Percentiles rank a stretch among this genome's conserved stretches.
phyloP scores from a whole-genome alignment of 2,113 vertebrate species.

The Myocastor coypus region DNA sequence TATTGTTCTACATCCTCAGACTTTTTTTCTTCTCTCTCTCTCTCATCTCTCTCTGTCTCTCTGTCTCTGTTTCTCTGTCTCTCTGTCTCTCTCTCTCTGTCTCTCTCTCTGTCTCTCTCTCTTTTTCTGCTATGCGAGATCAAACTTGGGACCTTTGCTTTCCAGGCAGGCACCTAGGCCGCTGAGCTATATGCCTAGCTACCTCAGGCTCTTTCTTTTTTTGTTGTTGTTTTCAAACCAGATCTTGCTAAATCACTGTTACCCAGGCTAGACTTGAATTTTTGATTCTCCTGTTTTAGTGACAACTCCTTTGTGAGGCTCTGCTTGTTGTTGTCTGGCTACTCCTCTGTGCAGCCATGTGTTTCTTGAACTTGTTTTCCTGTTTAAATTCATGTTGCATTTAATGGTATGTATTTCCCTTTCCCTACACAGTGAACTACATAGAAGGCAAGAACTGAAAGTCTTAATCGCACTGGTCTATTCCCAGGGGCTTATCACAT shows the following conservation, averaged over 20 bases:
- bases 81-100: too few relatives aligned
- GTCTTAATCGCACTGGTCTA: neutral
- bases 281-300: neutral
- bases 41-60: too few relatives aligned
- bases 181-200: too few relatives aligned
- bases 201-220: neutral
- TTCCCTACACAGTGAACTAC: neutral
- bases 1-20: neutral
- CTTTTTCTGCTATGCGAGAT: neutral
- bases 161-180: too few relatives aligned
- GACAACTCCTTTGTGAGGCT: neutral
- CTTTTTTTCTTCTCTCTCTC: neutral
- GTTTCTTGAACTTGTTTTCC: neutral
- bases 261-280: neutral
- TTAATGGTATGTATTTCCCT: neutral
- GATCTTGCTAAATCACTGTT: neutral
- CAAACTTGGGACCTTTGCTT: too few relatives aligned
- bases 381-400: neutral
- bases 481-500: neutral
- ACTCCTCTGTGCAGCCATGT: neutral
- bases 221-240: neutral
- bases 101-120: too few relatives aligned
- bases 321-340: neutral
- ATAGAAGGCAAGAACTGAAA: slow-evolving; percentile 6
- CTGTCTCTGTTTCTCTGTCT: too few relatives aligned